Percentiles rank a stretch among this genome's conserved stretches.
These are phyloP conservation scores for Euphydryas editha DNA, from an alignment of 2,888 invertebrate genomes.

Conservation along the genomic window DNA sequence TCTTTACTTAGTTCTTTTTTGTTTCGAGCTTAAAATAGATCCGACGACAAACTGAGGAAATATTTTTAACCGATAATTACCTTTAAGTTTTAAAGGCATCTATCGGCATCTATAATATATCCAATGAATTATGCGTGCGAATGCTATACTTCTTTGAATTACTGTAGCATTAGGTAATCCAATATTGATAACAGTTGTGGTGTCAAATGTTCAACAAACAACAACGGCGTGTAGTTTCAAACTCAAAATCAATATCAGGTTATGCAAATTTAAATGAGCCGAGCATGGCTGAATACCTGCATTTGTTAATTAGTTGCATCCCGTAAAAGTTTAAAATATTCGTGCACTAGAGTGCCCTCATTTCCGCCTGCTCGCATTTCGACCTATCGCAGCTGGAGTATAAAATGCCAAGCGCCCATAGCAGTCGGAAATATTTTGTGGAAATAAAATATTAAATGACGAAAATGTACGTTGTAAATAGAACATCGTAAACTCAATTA, in stretches of 20 bases:
- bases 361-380: constrained; percentile 36
- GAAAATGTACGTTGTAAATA: constrained; percentile 30
- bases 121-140: no score
- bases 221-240: constrained; percentile 1
- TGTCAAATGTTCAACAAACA: not conserved
- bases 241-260: constrained; percentile 30
- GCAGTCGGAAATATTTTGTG: constrained; percentile 30
- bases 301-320: constrained; percentile 41
- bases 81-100: no score
- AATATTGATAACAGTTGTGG: not conserved
- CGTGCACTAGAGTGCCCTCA: constrained; percentile 34
- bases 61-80: no score
- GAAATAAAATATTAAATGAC: constrained; percentile 34
- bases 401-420: constrained; percentile 28
- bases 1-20: not conserved
- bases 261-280: constrained; percentile 35
- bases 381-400: constrained; percentile 27
- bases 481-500: constrained; percentile 19
- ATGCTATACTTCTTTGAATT: no score
- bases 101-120: no score
- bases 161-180: no score
- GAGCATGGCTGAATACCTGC: constrained; percentile 30
- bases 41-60: no score
- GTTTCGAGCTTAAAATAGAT: not conserved
- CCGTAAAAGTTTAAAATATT: constrained; percentile 39